A percentile compares a stretch with the other conserved stretches of the same genome.
Conservation (phyloP, 2,113 vertebrate genomes). For the Trogon surrucura region DNA sequence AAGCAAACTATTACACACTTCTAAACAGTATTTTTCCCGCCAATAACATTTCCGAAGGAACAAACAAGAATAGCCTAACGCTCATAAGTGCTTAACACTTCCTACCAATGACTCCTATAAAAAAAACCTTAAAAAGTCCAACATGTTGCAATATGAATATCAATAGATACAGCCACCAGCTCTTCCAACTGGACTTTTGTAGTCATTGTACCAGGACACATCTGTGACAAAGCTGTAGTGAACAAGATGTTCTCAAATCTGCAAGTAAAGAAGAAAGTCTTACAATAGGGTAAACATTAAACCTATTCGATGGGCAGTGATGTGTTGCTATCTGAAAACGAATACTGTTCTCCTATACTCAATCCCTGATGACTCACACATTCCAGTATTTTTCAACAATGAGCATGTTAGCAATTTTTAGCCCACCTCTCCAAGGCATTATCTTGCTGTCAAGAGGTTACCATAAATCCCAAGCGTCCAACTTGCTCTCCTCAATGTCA, state of each 20-base stretch:
- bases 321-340: neutral
- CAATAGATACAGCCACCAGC: neutral
- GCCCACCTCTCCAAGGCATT: neutral
- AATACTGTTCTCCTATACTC: neutral
- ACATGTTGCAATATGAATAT: neutral
- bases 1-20: neutral
- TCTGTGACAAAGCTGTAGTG: neutral
- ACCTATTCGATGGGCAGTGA: neutral
- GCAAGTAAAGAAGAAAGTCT: neutral
- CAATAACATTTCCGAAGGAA: neutral
- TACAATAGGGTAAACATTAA: neutral
- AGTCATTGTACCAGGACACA: neutral
- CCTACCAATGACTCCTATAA: neutral
- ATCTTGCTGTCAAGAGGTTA: neutral
- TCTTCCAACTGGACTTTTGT: neutral
- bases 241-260: slow-evolving; percentile 24
- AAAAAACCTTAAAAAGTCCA: neutral
- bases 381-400: neutral
- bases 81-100: neutral
- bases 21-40: neutral
- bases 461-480: neutral
- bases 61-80: neutral
- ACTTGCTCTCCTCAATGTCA: slow-evolving; percentile 41
- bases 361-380: slow-evolving; percentile 15
- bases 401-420: neutral